Percentiles rank a stretch among this genome's conserved stretches.
Conservation (phyloP, 2,113 vertebrate species). For the Machaerirhynchus nigripectus region DNA sequence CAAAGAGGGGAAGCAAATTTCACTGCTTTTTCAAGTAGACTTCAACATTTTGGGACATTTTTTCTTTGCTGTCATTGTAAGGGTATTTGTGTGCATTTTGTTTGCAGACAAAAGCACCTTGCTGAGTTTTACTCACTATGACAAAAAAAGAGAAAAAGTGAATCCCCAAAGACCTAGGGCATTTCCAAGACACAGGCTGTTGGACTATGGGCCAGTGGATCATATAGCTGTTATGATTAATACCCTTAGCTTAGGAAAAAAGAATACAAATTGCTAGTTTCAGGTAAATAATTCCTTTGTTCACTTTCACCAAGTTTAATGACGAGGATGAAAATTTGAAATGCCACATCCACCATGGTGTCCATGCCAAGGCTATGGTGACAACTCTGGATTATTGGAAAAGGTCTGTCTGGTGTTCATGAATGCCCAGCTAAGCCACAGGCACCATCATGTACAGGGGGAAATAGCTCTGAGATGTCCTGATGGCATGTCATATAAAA, state of each 20-base stretch:
- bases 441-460: fast-evolving
- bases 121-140: not conserved
- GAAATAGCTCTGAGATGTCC: not conserved
- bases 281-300: not conserved
- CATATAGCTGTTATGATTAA: not conserved
- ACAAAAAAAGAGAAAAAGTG: not conserved
- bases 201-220: not conserved
- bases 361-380: not conserved
- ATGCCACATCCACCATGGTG: not conserved
- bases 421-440: not conserved
- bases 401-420: not conserved
- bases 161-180: not conserved
- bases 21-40: not conserved
- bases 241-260: not conserved
- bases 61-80: not conserved
- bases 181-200: not conserved
- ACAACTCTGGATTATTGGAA: not conserved
- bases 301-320: not conserved
- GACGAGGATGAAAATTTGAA: not conserved
- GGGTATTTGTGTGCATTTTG: not conserved
- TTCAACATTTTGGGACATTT: not conserved
- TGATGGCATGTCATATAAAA: not conserved
- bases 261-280: not conserved
- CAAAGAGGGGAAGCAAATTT: not conserved
- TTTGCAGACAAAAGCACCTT: not conserved